phyloP scores from a whole-genome alignment of 2,888 invertebrate species.

The Halictus ligatus region DNA sequence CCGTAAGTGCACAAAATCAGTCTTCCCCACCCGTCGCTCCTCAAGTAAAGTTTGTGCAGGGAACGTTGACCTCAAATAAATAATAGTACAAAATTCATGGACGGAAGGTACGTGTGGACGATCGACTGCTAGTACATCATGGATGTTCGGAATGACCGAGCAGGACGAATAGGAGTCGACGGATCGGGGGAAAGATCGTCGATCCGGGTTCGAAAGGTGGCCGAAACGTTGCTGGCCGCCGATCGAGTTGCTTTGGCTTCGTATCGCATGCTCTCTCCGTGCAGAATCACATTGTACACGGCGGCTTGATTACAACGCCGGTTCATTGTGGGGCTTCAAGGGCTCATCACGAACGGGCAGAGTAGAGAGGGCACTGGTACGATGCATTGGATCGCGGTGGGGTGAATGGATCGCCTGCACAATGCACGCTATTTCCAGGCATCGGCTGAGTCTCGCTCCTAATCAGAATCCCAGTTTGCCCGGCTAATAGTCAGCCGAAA shows the following conservation, averaged over 20 bases:
- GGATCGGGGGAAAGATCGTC: background rate
- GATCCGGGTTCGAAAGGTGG: slow-evolving; percentile 27
- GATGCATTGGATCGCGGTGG: slow-evolving; percentile 13
- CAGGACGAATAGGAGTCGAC: background rate
- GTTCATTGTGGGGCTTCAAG: slow-evolving; percentile 75
- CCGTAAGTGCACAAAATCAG: no score
- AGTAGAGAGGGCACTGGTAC: slow-evolving; percentile 39
- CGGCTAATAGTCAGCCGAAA: slow-evolving; percentile 60
- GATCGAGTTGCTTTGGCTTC: slow-evolving; percentile 73
- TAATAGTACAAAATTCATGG: background rate
- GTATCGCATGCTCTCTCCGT: slow-evolving; percentile 60
- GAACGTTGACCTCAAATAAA: no score
- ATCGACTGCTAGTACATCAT: background rate
- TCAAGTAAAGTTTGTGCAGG: no score
- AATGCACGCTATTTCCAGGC: slow-evolving; percentile 70
- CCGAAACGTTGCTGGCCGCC: slow-evolving; percentile 47
- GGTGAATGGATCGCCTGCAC: slow-evolving; percentile 56
- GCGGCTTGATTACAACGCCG: slow-evolving; percentile 62
- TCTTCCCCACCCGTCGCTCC: no score
- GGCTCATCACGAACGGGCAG: slow-evolving; percentile 67
- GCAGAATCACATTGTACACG: slow-evolving; percentile 64
- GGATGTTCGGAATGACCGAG: background rate
- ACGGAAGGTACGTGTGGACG: background rate
- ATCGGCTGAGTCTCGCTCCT: slow-evolving; percentile 64
- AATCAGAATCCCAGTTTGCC: slow-evolving; percentile 66